A percentile compares a stretch with the other conserved stretches of the same genome.
phyloP scores from a whole-genome alignment of 2,113 vertebrate species.

The Eidolon helvum region DNA sequence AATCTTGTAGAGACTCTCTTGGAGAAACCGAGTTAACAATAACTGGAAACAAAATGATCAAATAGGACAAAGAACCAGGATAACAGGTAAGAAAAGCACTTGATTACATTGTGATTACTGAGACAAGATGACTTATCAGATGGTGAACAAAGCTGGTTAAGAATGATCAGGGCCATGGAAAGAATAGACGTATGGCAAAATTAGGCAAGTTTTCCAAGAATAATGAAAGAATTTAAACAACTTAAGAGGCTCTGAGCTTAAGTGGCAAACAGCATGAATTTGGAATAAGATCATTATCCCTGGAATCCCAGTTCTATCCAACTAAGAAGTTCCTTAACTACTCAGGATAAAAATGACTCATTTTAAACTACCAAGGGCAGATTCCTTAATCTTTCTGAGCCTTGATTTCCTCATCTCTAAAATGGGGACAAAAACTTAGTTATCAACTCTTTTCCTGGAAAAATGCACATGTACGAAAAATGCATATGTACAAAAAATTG shows the following conservation, averaged over 20 bases:
- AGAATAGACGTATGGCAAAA: background rate
- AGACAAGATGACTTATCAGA: background rate
- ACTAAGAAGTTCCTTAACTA: background rate
- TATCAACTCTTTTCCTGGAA: background rate
- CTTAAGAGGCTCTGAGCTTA: background rate
- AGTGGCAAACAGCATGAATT: background rate
- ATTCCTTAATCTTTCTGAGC: background rate
- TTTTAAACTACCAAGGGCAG: background rate
- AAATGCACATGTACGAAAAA: background rate
- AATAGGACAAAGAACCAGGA: conserved; percentile 18
- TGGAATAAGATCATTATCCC: background rate
- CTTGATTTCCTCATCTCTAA: background rate
- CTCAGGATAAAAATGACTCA: background rate
- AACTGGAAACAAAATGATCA: conserved; percentile 18
- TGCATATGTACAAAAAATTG: background rate
- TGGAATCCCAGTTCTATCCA: background rate
- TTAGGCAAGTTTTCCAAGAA: background rate
- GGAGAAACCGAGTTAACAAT: conserved; percentile 61
- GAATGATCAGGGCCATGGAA: background rate
- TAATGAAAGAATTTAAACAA: background rate
- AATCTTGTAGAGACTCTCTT: conserved; percentile 1
- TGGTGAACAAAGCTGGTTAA: background rate
- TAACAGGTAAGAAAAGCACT: conserved; percentile 37
- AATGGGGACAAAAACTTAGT: background rate
- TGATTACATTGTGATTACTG: conserved; percentile 7